Conservation (phyloP, 2,888 invertebrate genomes). For the Himalopsyche kuldschensis region DNA sequence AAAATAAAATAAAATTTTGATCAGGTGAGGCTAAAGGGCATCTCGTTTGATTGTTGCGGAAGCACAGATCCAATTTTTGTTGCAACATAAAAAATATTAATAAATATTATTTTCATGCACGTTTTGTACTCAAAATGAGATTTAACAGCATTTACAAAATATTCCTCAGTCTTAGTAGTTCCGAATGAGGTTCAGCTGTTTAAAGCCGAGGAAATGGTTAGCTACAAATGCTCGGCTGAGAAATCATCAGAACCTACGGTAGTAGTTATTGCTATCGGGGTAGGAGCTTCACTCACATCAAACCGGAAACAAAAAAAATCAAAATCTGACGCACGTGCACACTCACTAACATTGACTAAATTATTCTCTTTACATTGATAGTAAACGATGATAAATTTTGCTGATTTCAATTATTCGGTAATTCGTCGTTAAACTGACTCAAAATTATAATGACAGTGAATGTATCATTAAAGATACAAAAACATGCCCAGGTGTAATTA, state of each 20-base stretch:
- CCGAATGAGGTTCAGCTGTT: slow-evolving; percentile 22
- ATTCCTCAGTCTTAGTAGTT: slow-evolving; percentile 31
- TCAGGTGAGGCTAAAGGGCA: neutral
- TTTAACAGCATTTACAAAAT: slow-evolving; percentile 22
- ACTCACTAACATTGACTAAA: slow-evolving; percentile 37
- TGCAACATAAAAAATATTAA: slow-evolving; percentile 26
- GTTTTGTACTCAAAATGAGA: slow-evolving; percentile 29
- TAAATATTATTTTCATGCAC: slow-evolving; percentile 13
- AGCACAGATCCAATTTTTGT: slow-evolving; percentile 33
- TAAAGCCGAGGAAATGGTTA: neutral
- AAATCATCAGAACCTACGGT: neutral
- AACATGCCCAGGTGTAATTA: no score
- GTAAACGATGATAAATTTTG: slow-evolving; percentile 2
- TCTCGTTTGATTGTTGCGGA: slow-evolving; percentile 24
- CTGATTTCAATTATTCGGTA: neutral
- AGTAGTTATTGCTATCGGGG: slow-evolving; percentile 27
- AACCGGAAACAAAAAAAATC: slow-evolving; percentile 24
- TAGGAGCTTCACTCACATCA: slow-evolving; percentile 12
- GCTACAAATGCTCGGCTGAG: neutral
- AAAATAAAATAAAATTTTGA: neutral
- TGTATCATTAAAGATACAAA: no score
- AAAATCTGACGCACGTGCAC: slow-evolving; percentile 32
- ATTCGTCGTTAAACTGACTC: neutral
- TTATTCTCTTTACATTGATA: neutral
- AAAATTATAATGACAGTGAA: no score